These are phyloP conservation scores for Pseudococcus jackbeardsleyi DNA, from an alignment of 2,888 invertebrate species.

Conservation along the genomic window DNA sequence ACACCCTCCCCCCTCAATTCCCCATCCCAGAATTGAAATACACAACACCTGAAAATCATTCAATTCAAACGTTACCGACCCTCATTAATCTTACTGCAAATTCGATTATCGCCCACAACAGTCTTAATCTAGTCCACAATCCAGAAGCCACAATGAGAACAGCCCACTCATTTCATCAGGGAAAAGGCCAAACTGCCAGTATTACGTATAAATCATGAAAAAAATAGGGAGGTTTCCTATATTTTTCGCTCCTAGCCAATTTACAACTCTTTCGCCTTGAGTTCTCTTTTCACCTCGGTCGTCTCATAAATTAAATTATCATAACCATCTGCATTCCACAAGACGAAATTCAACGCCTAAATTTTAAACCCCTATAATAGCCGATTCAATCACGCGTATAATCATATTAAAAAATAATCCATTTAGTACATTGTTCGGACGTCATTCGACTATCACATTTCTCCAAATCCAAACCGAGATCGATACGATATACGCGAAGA, in stretches of 20 bases:
- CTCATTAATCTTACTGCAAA: too few species aligned
- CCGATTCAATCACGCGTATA: neutral
- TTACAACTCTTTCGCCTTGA: neutral
- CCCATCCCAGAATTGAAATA: too few species aligned
- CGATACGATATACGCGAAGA: conserved; percentile 30
- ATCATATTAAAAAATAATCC: conserved; percentile 16
- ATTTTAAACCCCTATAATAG: neutral
- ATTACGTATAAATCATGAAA: too few species aligned
- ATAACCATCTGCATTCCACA: neutral
- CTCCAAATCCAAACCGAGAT: neutral
- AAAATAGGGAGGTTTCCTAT: too few species aligned
- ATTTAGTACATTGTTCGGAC: conserved; percentile 10
- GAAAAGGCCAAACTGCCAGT: too few species aligned
- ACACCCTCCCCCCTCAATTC: too few species aligned
- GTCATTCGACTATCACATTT: conserved; percentile 24
- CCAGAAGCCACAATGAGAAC: too few species aligned
- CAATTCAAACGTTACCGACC: too few species aligned
- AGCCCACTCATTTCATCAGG: too few species aligned
- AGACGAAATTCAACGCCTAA: neutral
- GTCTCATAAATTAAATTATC: neutral
- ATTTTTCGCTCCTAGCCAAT: neutral
- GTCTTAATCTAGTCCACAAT: too few species aligned
- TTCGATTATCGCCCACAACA: too few species aligned
- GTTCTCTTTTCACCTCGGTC: neutral
- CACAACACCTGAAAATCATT: too few species aligned